These are phyloP conservation scores for Tokudaia tokunoshimensis DNA, from an alignment of 2,797 vertebrate genomes.

Conservation along the genomic window DNA sequence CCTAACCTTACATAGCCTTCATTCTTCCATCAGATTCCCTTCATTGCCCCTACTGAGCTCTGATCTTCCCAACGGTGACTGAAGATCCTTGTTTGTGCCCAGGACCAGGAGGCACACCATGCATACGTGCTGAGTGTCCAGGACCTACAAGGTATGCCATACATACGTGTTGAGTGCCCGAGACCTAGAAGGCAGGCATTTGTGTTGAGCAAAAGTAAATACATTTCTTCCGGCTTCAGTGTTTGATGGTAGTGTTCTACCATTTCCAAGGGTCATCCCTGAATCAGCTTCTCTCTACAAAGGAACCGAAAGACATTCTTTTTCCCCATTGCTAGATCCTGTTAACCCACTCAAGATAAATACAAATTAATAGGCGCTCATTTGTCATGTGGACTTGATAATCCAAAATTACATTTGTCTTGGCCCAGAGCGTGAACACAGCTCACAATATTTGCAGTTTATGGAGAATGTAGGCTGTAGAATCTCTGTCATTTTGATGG, in stretches of 20 bases:
- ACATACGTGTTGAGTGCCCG: not conserved
- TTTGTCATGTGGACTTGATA: slow-evolving; percentile 85
- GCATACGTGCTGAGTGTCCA: not conserved
- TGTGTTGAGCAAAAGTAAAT: slow-evolving; percentile 39
- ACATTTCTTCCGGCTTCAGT: not conserved
- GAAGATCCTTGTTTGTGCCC: not conserved
- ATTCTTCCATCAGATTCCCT: not conserved
- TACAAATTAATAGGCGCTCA: slow-evolving; percentile 83
- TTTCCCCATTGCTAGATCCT: slow-evolving; percentile 76
- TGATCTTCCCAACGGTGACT: not conserved
- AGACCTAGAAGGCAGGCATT: not conserved
- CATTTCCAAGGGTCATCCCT: slow-evolving; percentile 69
- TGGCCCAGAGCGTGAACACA: slow-evolving; percentile 71
- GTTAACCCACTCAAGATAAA: slow-evolving; percentile 86
- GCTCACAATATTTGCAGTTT: slow-evolving; percentile 63
- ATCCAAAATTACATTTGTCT: slow-evolving; percentile 82
- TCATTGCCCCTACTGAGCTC: not conserved
- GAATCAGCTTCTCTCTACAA: slow-evolving; percentile 76
- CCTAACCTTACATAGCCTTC: not conserved
- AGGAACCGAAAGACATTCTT: slow-evolving; percentile 80
- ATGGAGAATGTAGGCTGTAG: slow-evolving; percentile 29
- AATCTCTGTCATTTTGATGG: slow-evolving; percentile 27
- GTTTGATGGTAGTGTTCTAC: slow-evolving; percentile 2
- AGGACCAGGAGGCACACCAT: not conserved
- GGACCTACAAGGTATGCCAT: not conserved